Evolutionary conservation across 2,888 invertebrate genomes (phyloP), one percentile per base, ranked within the genome.

Genomic region (Carpatolechia fugitivella): DNA sequence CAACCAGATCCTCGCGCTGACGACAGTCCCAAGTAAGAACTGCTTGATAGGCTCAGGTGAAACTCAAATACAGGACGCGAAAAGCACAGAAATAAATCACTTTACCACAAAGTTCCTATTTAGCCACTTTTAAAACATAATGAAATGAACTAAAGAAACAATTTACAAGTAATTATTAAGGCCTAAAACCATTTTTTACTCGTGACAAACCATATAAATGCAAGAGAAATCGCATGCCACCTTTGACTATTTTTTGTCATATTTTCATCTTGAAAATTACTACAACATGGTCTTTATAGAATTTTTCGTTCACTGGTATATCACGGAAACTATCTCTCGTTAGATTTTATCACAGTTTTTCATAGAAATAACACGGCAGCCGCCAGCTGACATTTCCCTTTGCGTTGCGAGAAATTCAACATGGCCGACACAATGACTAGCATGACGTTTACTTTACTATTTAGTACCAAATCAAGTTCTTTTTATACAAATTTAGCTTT

Each of bases 341-440:
- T 63, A 72, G 70, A 73, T 69, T 80, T 69, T 83, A 84, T 75
- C 79, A 78, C 76, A 85, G 70, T 75, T 72, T 74, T 80, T 73
- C 67, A 78, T 63, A 77, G 76, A 85, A 87, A 73, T 80, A 76
- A 73, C 78, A 85, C 82, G 80, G 79, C 73, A 76, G 70, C 80
- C 76, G 80, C 89, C 90, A 91, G 90, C 90, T 91, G 90, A 91
- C 90, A 90, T 90, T 86, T 90, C 89, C 87, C 80, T 81, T 79
- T 87, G 87, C 86, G 88, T 88, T 89, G 85, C 82, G 85, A 79
- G 84, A 87, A 86, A 86, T 87, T 86, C 88, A 91, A 90, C 81
- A 91, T 91, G 90, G 90, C 90, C 78, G 87, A 78, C 81, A 74
- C 81, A 74, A 44, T 80, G 82, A 82, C 75, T 85, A 72, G 74